Evolutionary conservation across 2,888 invertebrate species (phyloP), one percentile per base, ranked within the genome.

Genomic region (Cecidostiba fungosa): DNA sequence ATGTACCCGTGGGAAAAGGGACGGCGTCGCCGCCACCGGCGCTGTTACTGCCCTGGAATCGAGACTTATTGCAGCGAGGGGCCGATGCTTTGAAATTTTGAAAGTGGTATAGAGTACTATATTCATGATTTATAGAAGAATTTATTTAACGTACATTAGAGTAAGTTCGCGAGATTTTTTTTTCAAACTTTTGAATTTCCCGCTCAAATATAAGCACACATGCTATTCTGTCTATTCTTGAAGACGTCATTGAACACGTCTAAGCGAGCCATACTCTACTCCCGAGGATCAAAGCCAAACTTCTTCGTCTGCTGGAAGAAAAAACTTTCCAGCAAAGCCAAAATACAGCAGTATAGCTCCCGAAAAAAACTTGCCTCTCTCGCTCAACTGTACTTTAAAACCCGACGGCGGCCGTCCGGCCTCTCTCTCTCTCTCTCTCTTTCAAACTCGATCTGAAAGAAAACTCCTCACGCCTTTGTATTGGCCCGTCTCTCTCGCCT

Each of bases 331-430:
- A n/a, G n/a, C 16, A 66, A 66, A 66, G 66, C 26, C 54, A 29
- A 66, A 66, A 66, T 66, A 26, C 66, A 29, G n/a, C n/a, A 19
- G 54, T 16, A 3, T 3, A 50, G 50, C 54, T 54, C 14, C 29
- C 29, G 66, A 66, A 66, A 66, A 29, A 29, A 66, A 66, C n/a
- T 66, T 66, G 4, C 14, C n/a, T 29, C 4, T 16, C 59, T 59
- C 10, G n/a, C 23, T 23, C 59, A 59, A 73, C 43, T 66, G 76
- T 69, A 76, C 47, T 83, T 83, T 70, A 77, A 83, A 83, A 62
- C 43, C 39, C 29, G 36, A 36, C 36, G 19, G 70, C 70, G 32
- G 36, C 72, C 26, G 29, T 26, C 66, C 66, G 14, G 72, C 39
- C 16, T n/a, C 62, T 16, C 77, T 19, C 70, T 19, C 62, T 16